These are phyloP conservation scores for Willisornis vidua DNA, from an alignment of 2,113 vertebrate species.

Conservation along the genomic window DNA sequence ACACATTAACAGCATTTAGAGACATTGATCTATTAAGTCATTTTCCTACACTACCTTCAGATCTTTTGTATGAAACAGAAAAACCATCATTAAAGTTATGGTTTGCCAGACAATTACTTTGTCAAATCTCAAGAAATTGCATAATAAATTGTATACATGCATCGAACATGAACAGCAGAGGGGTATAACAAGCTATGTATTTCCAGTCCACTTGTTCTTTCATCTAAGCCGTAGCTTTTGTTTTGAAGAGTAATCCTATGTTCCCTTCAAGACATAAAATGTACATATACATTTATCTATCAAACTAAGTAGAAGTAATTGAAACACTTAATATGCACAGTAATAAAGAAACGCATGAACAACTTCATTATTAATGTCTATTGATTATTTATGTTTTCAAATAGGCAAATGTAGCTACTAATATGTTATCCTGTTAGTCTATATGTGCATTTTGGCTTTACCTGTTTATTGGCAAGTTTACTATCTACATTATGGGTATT, in stretches of 20 bases:
- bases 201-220: slow-evolving; percentile 79
- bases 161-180: slow-evolving; percentile 78
- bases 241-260: slow-evolving; percentile 73
- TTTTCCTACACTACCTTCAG: slow-evolving; percentile 73
- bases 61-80: slow-evolving; percentile 73
- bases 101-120: slow-evolving; percentile 84
- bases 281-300: slow-evolving; percentile 78
- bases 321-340: slow-evolving; percentile 81
- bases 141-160: slow-evolving; percentile 84
- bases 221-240: slow-evolving; percentile 75
- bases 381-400: slow-evolving; percentile 82
- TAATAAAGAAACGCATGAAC: slow-evolving; percentile 76
- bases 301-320: slow-evolving; percentile 83
- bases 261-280: slow-evolving; percentile 69
- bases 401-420: slow-evolving; percentile 71
- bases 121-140: slow-evolving; percentile 84
- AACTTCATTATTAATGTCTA: slow-evolving; percentile 81
- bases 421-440: slow-evolving; percentile 71
- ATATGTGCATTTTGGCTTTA: slow-evolving; percentile 74
- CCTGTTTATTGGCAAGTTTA: slow-evolving; percentile 80
- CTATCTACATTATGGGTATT: slow-evolving; percentile 63
- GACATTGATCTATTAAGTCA: slow-evolving; percentile 74
- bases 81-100: slow-evolving; percentile 76
- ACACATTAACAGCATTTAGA: slow-evolving; percentile 49
- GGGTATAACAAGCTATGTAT: slow-evolving; percentile 78